Base-by-base conservation (phyloP, 2,113 vertebrate species). In the Trinectes maculatus region DNA sequence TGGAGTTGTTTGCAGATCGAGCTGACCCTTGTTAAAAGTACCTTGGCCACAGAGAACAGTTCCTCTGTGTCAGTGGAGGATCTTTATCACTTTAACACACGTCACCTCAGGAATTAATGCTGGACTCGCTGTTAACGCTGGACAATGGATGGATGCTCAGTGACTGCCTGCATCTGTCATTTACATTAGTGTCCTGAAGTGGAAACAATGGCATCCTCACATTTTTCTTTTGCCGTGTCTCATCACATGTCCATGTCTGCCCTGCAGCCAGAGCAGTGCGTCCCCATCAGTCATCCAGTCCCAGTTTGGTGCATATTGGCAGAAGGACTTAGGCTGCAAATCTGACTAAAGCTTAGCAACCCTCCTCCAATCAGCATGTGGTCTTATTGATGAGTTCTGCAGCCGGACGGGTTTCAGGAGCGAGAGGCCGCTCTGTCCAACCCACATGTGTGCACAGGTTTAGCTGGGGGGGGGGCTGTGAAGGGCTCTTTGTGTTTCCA, bases 81-180 rank as follows among this genome's bases (percentile, higher is more conserved):
- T 71, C 64, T 64, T 46, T 60, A 82, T 79, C 55, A 59, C 81
- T 90, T 84, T 74, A 79, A 63, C 83, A 79, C 59, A 71, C 57
- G 33, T 69, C 61, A 49, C 68, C 34, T 13, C 43, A 5, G 37
- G 57, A 61, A 83, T 71, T 60, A 57, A 87, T 74, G 71, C 51
- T 68, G 67, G 53, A 67, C 82, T 79, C 46, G 6, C 53, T 31
- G 37, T 46, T 51, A n/a, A 42, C 62, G 63, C 47, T 56, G 26
- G 48, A 64, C 57, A 83, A 88, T 1, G 2, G 67, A 85, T 83
- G 56, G 55, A 58, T 44, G 29, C 63, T 29, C 65, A 40, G 59
- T 31, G 49, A 37, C 52, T 31, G 21, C 51, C 65, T 70, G 54
- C 60, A 74, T 74, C 71, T 83, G 76, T 69, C 57, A 42, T 85